Evolutionary conservation across 2,113 vertebrate species (phyloP).

Genomic region (Ceuthmochares aereus): DNA sequence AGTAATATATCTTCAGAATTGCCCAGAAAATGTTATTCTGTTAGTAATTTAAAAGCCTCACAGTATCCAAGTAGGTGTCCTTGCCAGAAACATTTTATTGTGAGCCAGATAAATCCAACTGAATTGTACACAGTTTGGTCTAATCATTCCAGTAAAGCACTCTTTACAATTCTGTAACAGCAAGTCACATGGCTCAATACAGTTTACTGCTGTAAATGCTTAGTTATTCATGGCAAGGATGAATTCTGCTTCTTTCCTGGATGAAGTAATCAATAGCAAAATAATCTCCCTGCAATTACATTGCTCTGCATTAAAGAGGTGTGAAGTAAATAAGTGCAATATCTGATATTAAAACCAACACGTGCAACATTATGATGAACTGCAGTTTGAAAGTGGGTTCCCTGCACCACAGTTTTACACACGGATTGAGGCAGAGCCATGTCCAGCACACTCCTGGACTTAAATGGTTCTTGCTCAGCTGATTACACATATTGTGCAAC

Average conservation of each 20-base stretch:
- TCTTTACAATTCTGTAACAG: conserved; percentile 67
- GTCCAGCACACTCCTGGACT: background rate
- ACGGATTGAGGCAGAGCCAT: background rate
- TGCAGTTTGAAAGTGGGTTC: background rate
- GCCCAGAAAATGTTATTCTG: conserved; percentile 51
- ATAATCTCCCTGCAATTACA: conserved; percentile 58
- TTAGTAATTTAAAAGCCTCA: conserved; percentile 47
- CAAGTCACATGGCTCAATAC: conserved; percentile 55
- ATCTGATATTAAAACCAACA: conserved; percentile 9
- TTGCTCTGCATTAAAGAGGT: conserved; percentile 44
- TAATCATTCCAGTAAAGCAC: conserved; percentile 62
- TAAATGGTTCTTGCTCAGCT: background rate
- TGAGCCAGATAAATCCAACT: conserved; percentile 54
- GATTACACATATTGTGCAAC: background rate
- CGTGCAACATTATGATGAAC: background rate
- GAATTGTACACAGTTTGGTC: conserved; percentile 37
- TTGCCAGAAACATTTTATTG: conserved; percentile 63
- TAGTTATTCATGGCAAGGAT: conserved; percentile 59
- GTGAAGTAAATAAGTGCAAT: conserved; percentile 49
- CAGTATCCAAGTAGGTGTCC: conserved; percentile 30
- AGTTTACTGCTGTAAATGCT: conserved; percentile 60
- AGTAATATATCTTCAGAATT: conserved; percentile 54
- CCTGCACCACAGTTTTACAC: background rate
- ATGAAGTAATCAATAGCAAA: conserved; percentile 68
- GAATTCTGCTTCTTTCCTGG: conserved; percentile 48